These are phyloP conservation scores for Sprattus sprattus DNA, from an alignment of 2,113 vertebrate genomes.

Conservation along the genomic window DNA sequence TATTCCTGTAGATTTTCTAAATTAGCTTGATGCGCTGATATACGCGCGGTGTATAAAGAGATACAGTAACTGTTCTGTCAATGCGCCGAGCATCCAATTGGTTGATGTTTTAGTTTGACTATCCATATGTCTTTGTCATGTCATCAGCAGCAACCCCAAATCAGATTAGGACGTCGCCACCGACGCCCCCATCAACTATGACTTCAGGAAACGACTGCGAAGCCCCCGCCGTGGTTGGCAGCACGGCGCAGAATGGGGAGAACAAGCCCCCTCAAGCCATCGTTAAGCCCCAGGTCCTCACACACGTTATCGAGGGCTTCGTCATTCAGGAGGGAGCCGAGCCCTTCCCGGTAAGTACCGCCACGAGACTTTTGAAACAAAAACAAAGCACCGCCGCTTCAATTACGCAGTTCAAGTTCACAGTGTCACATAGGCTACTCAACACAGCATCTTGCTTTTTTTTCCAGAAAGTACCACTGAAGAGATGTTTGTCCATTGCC, in stretches of 20 bases:
- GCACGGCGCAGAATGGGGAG: slow-evolving; percentile 86
- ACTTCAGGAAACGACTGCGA: slow-evolving; percentile 88
- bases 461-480: too few species aligned
- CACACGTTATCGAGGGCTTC: slow-evolving; percentile 97
- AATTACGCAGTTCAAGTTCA: background rate
- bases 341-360: slow-evolving; percentile 86
- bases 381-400: background rate
- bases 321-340: slow-evolving; percentile 97
- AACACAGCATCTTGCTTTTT: background rate
- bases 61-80: background rate
- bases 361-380: background rate
- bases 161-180: slow-evolving; percentile 72
- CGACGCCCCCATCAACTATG: slow-evolving; percentile 76
- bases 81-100: background rate
- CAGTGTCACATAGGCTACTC: background rate
- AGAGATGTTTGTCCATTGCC: too few species aligned
- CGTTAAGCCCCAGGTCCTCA: slow-evolving; percentile 96
- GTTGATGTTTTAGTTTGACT: background rate
- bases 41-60: background rate
- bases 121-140: background rate
- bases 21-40: background rate
- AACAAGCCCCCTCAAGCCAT: slow-evolving; percentile 95
- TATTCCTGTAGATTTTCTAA: background rate
- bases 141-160: slow-evolving; percentile 68
- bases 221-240: slow-evolving; percentile 79